These are phyloP conservation scores for Oncorhynchus gorbuscha DNA, from an alignment of 2,113 vertebrate species.

Conservation along the genomic window DNA sequence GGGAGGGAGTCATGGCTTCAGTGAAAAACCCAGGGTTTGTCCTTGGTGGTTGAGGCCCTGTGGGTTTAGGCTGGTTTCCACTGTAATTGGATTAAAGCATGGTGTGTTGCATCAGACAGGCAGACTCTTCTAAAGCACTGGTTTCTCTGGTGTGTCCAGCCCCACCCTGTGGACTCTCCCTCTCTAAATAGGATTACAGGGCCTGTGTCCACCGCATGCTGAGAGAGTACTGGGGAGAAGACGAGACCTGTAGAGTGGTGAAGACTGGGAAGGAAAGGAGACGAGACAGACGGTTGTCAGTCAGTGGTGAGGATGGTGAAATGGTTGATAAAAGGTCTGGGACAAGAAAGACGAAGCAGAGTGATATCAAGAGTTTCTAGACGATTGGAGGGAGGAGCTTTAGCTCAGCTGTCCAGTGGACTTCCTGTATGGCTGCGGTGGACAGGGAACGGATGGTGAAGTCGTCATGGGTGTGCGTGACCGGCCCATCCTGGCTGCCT, in stretches of 20 bases:
- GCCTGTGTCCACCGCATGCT: slow-evolving; percentile 4
- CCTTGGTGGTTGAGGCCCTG: slow-evolving; percentile 33
- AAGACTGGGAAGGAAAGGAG: not conserved
- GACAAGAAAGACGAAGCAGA: not conserved
- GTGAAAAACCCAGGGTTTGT: not conserved
- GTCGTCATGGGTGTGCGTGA: too few relatives aligned
- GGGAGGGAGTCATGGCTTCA: too few relatives aligned
- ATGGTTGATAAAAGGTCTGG: not conserved
- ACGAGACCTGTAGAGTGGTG: not conserved
- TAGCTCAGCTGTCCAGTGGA: not conserved
- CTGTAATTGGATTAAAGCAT: slow-evolving; percentile 71
- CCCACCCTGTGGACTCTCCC: slow-evolving; percentile 4
- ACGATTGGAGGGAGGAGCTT: not conserved
- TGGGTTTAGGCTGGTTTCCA: slow-evolving; percentile 51
- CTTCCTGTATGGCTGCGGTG: too few relatives aligned
- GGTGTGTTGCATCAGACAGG: slow-evolving; percentile 54
- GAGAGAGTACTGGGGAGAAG: not conserved
- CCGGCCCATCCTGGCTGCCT: too few relatives aligned
- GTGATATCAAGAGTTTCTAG: not conserved
- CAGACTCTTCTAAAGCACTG: slow-evolving; percentile 1
- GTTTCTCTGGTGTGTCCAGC: not conserved
- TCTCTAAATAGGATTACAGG: slow-evolving; percentile 43
- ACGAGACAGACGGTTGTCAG: not conserved
- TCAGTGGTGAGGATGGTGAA: not conserved
- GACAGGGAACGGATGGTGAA: too few relatives aligned